phyloP scores from a whole-genome alignment of 2,113 vertebrate genomes.

The Chamaetylas fuelleborni region DNA sequence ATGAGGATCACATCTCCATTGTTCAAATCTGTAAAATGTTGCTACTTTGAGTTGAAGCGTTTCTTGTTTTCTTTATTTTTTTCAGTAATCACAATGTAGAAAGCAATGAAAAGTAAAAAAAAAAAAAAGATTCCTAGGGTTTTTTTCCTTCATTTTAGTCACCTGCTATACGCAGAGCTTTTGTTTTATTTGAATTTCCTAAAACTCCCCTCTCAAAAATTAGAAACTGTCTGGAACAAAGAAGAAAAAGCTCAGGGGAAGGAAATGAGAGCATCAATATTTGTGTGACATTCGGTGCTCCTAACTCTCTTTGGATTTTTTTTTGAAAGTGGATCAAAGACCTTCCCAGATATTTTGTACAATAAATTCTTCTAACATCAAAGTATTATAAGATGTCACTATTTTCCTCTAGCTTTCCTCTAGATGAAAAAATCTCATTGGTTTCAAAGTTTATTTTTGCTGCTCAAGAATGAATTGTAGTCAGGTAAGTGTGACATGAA shows the following conservation, averaged over 20 bases:
- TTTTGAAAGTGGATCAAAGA: constrained; percentile 8
- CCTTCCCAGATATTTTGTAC: not conserved
- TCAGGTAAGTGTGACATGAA: not conserved
- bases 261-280: constrained; percentile 8
- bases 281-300: not conserved
- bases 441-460: not conserved
- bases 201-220: not conserved
- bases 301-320: not conserved
- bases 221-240: not conserved
- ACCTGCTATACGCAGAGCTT: not conserved
- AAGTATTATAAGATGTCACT: not conserved
- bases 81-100: not conserved
- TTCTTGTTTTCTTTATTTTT: not conserved
- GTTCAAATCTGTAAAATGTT: not conserved
- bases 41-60: not conserved
- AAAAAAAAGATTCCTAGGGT: not conserved
- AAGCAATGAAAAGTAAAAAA: not conserved
- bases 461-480: not conserved
- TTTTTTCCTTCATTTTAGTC: not conserved
- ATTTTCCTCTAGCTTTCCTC: not conserved
- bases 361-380: not conserved
- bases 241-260: not conserved
- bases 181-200: not conserved
- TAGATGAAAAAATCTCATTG: not conserved
- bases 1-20: not conserved